Evolutionary conservation across 2,113 vertebrate genomes (phyloP).

Genomic region (Cyphomyrus discorhynchus): DNA sequence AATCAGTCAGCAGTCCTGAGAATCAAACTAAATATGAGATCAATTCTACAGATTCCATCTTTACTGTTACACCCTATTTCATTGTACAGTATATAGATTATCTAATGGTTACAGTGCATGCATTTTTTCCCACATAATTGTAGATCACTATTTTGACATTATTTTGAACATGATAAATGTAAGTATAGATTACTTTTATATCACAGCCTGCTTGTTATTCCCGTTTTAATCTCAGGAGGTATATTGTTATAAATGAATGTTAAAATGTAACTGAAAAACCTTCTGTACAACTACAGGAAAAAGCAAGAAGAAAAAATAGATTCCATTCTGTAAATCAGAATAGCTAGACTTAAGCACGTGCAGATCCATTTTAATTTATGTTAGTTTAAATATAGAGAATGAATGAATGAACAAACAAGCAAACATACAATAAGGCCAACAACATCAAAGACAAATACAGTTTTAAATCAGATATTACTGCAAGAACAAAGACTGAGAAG

Average conservation of each 20-base stretch:
- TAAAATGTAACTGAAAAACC: not conserved
- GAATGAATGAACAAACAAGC: not conserved
- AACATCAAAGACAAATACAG: not conserved
- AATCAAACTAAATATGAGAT: not conserved
- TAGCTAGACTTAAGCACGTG: not conserved
- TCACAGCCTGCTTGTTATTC: not conserved
- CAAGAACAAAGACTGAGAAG: not conserved
- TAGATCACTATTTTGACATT: not conserved
- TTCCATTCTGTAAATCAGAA: not conserved
- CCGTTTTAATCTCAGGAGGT: not conserved
- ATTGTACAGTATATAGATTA: not conserved
- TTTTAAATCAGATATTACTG: not conserved
- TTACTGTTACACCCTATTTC: not conserved
- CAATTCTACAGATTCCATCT: not conserved
- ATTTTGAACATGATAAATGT: not conserved
- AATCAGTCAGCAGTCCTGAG: not conserved
- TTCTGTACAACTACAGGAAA: not conserved
- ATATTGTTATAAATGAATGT: not conserved
- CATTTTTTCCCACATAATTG: not conserved
- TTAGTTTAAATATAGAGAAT: not conserved
- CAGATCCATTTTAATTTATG: not conserved
- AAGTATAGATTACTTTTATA: not conserved
- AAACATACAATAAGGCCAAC: not conserved
- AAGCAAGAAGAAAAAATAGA: not conserved
- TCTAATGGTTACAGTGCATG: not conserved